These are phyloP conservation scores for Acleris cristana DNA, from an alignment of 2,888 invertebrate genomes.

Conservation along the genomic window DNA sequence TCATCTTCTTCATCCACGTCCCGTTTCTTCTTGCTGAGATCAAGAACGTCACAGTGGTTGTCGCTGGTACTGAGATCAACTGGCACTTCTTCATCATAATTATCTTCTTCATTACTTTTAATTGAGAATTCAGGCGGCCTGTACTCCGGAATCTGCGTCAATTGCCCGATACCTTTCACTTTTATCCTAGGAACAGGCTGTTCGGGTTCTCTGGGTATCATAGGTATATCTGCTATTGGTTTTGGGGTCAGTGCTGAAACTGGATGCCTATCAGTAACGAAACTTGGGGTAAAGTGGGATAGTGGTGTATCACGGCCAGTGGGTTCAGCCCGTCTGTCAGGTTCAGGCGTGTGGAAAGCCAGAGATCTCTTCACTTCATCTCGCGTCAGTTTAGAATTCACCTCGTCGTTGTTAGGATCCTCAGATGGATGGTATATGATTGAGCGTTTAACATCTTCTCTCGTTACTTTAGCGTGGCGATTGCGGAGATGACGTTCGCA, in stretches of 20 bases:
- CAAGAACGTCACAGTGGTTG: constrained; percentile 87
- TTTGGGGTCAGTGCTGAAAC: constrained; percentile 65
- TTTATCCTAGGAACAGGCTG: constrained; percentile 78
- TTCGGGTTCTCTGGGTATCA: constrained; percentile 68
- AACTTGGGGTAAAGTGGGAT: constrained; percentile 71
- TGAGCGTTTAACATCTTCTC: constrained; percentile 94
- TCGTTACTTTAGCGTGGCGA: constrained; percentile 92
- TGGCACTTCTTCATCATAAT: constrained; percentile 82
- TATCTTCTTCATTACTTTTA: constrained; percentile 63
- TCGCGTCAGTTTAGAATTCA: constrained; percentile 80
- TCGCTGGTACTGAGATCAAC: constrained; percentile 88
- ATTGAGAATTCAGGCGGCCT: constrained; percentile 67
- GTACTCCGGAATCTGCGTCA: constrained; percentile 83
- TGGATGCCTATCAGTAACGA: constrained; percentile 78
- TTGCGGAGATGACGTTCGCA: constrained; percentile 97
- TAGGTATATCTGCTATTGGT: constrained; percentile 66
- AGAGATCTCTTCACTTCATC: constrained; percentile 84
- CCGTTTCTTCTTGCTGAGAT: constrained; percentile 91
- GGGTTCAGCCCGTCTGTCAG: constrained; percentile 70
- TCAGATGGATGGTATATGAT: constrained; percentile 95
- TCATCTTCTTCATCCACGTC: constrained; percentile 64
- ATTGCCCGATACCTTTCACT: constrained; percentile 85
- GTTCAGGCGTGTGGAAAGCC: constrained; percentile 81
- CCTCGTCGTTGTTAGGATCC: constrained; percentile 91
- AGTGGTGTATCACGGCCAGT: constrained; percentile 73